Conservation (phyloP, 1,140 invertebrate species). For the Rhyacophila brunnea region DNA sequence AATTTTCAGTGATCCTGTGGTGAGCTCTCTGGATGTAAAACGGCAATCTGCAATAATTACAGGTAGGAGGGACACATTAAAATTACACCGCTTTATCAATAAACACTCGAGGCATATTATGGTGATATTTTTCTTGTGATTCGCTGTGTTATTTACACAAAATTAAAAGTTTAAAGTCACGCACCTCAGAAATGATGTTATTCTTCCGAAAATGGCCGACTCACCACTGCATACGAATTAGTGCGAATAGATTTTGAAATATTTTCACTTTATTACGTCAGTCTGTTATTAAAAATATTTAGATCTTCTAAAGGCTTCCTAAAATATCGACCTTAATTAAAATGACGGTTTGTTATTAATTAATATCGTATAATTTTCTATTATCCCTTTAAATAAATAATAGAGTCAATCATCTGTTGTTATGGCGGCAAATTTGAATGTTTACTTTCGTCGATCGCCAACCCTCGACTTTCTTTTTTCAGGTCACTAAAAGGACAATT, state of each 20-base stretch:
- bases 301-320: neutral
- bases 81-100: slow-evolving; percentile 42
- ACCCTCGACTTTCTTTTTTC: too few species aligned
- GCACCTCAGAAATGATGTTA: slow-evolving; percentile 51
- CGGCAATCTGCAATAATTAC: slow-evolving; percentile 51
- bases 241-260: slow-evolving; percentile 6
- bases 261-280: slow-evolving; percentile 9
- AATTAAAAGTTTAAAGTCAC: slow-evolving; percentile 44
- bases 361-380: too few species aligned
- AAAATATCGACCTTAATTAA: neutral
- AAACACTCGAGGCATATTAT: slow-evolving; percentile 40
- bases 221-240: slow-evolving; percentile 52
- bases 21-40: slow-evolving; percentile 51
- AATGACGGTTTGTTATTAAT: neutral
- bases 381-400: too few species aligned
- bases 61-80: slow-evolving; percentile 47
- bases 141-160: slow-evolving; percentile 40
- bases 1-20: slow-evolving; percentile 48
- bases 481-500: too few species aligned
- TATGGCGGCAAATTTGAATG: too few species aligned
- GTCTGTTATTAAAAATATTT: neutral
- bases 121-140: slow-evolving; percentile 45
- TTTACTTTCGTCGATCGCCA: too few species aligned
- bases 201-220: slow-evolving; percentile 54
- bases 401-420: too few species aligned